Base-by-base conservation (phyloP, 2,888 invertebrate genomes). In the Agapostemon virescens region DNA sequence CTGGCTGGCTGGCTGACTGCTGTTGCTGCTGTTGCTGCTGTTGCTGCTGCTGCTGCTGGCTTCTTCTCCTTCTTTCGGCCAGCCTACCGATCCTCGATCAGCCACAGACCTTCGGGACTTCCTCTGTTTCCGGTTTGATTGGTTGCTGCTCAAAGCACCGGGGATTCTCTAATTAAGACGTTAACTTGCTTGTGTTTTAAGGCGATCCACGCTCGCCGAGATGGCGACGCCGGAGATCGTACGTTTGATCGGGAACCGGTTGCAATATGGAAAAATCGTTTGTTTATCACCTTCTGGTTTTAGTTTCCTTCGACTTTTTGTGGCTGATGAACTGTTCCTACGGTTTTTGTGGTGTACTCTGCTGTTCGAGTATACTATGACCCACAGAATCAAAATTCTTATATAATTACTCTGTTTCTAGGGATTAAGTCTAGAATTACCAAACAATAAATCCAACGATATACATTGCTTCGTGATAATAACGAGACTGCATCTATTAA, bases 111-210 rank as follows among this genome's bases (percentile, higher is more conserved):
- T 63, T 71, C 63, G 71, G 61, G 36, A 63, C 71, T 61, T 71
- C 71, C 71, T 63, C 61, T 36, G 61, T 71, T 71, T 71, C 71
- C 71, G 71, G 71, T 71, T 71, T 63, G 61, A 71, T 71, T 42
- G 71, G 61, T 42, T 33, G 63, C 61, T 71, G 33, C 45, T 40
- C 45, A 45, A 42, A 30, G 23, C 61, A 45, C 15, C 45, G 36
- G 36, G 71, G 63, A 42, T 45, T 45, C 71, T 63, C 63, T 71
- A 71, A 71, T 71, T 71, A 71, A 71, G 71, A 71, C 71, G 71
- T 71, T 61, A 63, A 63, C 61, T 71, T 71, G 71, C 45, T 71
- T 36, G 45, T 71, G 45, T 45, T 71, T 71, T 33, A 61, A 61
- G 71, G 33, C 30, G 63, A 36, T 61, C 61, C 33, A 30, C 45